A percentile compares a stretch with the other conserved stretches of the same genome.
Conservation (phyloP, 30 jellyfish, hydroid and myxozoan species). For the Mastigias papua region DNA sequence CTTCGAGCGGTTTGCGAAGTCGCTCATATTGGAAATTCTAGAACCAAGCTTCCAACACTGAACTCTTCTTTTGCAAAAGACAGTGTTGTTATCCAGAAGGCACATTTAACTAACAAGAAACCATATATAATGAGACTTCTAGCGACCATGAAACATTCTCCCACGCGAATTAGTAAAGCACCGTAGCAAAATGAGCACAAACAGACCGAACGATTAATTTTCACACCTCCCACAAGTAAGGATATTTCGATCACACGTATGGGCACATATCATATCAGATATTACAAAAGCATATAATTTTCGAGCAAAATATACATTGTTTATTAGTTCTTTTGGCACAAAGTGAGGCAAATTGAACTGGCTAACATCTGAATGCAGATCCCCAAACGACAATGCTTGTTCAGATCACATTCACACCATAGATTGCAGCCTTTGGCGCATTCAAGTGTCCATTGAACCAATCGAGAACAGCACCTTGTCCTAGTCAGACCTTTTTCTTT, state of each 20-base stretch:
- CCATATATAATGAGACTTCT: neutral
- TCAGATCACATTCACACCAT: no score
- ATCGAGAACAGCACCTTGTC: no score
- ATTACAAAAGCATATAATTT: neutral
- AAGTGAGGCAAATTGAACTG: neutral
- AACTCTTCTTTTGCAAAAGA: neutral
- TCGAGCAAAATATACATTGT: neutral
- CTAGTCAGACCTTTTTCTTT: no score
- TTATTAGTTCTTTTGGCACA: neutral
- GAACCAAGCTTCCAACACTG: no score
- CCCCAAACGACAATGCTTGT: neutral
- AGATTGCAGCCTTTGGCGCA: no score
- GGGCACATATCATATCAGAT: neutral
- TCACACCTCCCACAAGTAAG: neutral
- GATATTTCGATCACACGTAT: neutral
- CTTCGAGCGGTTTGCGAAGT: neutral
- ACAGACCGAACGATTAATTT: neutral
- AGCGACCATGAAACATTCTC: no score
- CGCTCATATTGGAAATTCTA: constrained; percentile 3
- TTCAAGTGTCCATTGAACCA: no score
- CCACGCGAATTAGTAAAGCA: neutral
- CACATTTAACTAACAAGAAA: neutral
- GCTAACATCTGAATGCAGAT: neutral
- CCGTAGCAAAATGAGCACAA: neutral
- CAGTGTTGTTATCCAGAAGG: neutral